Conservation (phyloP, 2,888 invertebrate species). For the Idaea straminata region DNA sequence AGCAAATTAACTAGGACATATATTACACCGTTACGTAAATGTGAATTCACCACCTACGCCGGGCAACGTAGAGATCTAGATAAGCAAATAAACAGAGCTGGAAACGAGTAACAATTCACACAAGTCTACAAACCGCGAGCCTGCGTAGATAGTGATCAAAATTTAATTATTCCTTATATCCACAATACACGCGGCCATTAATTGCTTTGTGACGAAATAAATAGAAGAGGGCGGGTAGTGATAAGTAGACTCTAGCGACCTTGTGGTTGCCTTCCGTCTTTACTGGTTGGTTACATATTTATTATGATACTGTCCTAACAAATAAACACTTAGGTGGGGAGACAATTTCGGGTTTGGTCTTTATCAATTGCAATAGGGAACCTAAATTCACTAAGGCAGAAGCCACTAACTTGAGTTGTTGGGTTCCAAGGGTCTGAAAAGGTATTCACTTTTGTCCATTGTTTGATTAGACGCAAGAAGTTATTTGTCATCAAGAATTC, state of each 20-base stretch:
- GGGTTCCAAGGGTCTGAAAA: not conserved
- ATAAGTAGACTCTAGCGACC: conserved; percentile 21
- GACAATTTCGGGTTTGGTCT: not conserved
- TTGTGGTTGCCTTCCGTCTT: conserved; percentile 41
- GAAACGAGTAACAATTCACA: conserved; percentile 33
- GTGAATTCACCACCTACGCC: conserved; percentile 30
- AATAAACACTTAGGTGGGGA: not conserved
- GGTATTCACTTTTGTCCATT: not conserved
- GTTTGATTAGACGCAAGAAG: not conserved
- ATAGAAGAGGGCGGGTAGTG: conserved; percentile 24
- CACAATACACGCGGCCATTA: conserved; percentile 40
- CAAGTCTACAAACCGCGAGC: conserved; percentile 31
- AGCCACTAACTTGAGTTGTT: not conserved
- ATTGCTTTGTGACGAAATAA: conserved; percentile 53
- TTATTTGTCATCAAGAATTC: not conserved
- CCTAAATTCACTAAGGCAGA: not conserved
- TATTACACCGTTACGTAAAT: conserved; percentile 23
- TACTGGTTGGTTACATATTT: conserved; percentile 21
- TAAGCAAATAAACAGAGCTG: conserved; percentile 32
- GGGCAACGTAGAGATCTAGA: conserved; percentile 30
- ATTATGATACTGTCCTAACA: not conserved
- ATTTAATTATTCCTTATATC: conserved; percentile 50
- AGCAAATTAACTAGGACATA: conserved; percentile 27
- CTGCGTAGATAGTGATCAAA: conserved; percentile 45
- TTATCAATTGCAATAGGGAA: not conserved